phyloP scores from a whole-genome alignment of 2,113 vertebrate species.

The Microcebus griseorufus region DNA sequence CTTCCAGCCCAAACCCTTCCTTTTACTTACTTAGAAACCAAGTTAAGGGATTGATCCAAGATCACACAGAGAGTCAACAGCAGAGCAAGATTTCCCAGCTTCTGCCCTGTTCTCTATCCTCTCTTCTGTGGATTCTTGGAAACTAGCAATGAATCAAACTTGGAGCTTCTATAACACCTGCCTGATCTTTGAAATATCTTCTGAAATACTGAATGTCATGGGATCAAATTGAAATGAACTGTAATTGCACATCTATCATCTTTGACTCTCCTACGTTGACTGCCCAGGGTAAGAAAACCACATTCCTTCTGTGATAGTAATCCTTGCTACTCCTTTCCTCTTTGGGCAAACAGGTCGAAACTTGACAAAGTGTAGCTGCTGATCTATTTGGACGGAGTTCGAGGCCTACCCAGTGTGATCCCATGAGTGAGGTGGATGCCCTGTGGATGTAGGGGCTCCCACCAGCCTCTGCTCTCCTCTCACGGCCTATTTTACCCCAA shows the following conservation, averaged over 20 bases:
- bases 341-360: slow-evolving; percentile 78
- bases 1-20: not conserved
- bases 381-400: slow-evolving; percentile 68
- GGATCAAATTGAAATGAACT: slow-evolving; percentile 75
- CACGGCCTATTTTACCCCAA: not conserved
- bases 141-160: slow-evolving; percentile 66
- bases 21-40: not conserved
- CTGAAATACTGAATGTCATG: slow-evolving; percentile 72
- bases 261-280: slow-evolving; percentile 75
- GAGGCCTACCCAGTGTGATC: slow-evolving; percentile 37
- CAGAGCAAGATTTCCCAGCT: not conserved
- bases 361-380: slow-evolving; percentile 79
- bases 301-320: slow-evolving; percentile 85
- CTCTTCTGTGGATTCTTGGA: slow-evolving; percentile 7
- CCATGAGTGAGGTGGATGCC: slow-evolving; percentile 18
- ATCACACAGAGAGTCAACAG: not conserved
- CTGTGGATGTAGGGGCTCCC: not conserved
- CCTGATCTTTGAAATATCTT: slow-evolving; percentile 77
- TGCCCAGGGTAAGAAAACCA: slow-evolving; percentile 83
- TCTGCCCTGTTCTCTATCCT: not conserved
- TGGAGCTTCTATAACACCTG: slow-evolving; percentile 61
- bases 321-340: slow-evolving; percentile 79
- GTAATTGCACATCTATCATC: slow-evolving; percentile 79
- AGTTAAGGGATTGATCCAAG: not conserved
- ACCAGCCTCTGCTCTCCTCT: not conserved